Evolutionary conservation across 2,113 vertebrate species (phyloP).

Genomic region (Collichthys lucidus): DNA sequence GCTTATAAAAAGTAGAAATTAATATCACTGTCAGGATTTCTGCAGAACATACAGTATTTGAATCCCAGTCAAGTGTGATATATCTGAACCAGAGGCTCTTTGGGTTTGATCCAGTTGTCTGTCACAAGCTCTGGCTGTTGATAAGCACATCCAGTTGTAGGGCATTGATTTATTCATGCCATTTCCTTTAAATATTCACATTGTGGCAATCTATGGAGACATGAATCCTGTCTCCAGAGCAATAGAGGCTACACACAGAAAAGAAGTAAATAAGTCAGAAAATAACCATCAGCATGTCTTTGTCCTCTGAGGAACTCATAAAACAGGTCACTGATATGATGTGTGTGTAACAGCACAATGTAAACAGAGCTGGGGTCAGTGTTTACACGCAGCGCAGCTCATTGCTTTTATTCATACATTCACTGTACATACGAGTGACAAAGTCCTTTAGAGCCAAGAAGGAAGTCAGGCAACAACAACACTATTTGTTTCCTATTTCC

Average conservation of each 20-base stretch:
- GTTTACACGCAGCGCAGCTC: not conserved
- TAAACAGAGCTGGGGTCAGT: not conserved
- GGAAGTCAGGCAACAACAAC: too few relatives aligned
- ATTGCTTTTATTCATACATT: too few relatives aligned
- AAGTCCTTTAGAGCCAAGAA: too few relatives aligned
- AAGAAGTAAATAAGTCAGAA: constrained; percentile 58
- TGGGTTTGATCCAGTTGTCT: constrained; percentile 57
- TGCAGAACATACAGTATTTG: constrained; percentile 20
- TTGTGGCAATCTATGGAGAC: constrained; percentile 64
- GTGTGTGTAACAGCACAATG: not conserved
- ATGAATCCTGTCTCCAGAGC: constrained; percentile 49
- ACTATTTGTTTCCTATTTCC: too few relatives aligned
- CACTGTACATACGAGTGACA: too few relatives aligned
- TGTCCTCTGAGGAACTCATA: not conserved
- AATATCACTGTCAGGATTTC: constrained; percentile 16
- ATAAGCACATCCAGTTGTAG: constrained; percentile 57
- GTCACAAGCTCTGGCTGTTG: constrained; percentile 56
- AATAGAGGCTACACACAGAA: constrained; percentile 44
- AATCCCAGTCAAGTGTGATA: constrained; percentile 24
- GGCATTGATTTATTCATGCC: constrained; percentile 73
- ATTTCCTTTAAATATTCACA: constrained; percentile 77
- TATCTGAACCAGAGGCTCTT: constrained; percentile 26
- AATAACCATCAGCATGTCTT: constrained; percentile 48
- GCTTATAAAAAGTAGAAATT: constrained; percentile 55
- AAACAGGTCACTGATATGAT: constrained; percentile 17